Evolutionary conservation across 2,113 vertebrate genomes (phyloP), one percentile per base, ranked within the genome.

Genomic region (Pollimyrus isidori): DNA sequence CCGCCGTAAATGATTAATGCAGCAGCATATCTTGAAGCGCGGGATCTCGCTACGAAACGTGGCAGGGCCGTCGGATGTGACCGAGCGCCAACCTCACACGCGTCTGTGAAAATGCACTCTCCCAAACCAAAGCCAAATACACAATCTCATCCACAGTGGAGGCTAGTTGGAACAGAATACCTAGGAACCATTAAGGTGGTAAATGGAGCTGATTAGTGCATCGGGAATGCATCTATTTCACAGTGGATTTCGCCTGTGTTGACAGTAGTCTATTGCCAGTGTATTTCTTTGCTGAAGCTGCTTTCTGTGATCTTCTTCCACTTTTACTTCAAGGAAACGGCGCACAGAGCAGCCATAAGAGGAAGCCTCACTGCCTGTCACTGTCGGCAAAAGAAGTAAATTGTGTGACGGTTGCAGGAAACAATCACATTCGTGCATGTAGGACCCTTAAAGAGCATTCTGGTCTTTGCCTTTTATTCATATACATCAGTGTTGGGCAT

Each of bases 261-360:
- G 46, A 90, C 90, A 65, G 48, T 21, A 46, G 90, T 45, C 89
- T 87, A 87, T 76, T 84, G 84, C 52, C 86, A 73, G 87, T 88
- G 86, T 80, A 86, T 65, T 42, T 86, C 62, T 86, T 39, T 84
- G 21, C 39, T n/a, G 45, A 39, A 17, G 73, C 30, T 80, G 35
- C 4, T 80, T 80, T 42, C 35, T 42, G 35, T 42, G 35, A 80
- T 76, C 35, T 13, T 15, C 26, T 39, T 76, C 48, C 83, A 49
- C 88, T 23, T 42, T 82, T 89, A 83, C 45, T 69, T 88, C 13
- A 49, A 17, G 88, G 82, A 53, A 69, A 89, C 89, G 84, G 73
- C 85, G 9, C 39, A 50, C 39, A 76, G 87, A 73, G 52, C 69
- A 56, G 80, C 35, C 89, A 88, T 83, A 69, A 88, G 88, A 76